Conservation (phyloP, 92 coral and sea anemone species). For the Zoanthus gigantus region DNA sequence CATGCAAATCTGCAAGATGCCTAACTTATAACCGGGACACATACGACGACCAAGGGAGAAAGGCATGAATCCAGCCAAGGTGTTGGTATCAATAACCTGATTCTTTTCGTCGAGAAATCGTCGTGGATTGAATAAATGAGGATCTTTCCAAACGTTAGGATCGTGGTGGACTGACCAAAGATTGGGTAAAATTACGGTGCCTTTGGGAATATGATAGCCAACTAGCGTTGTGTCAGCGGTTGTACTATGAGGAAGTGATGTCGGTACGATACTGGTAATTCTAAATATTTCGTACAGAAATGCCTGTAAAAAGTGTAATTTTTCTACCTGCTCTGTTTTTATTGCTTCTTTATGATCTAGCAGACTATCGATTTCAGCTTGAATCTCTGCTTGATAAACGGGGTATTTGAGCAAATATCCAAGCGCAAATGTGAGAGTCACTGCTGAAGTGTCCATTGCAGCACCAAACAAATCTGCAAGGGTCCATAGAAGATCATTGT, state of each 20-base stretch:
- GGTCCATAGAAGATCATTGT: slow-evolving; percentile 31
- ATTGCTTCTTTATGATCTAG: slow-evolving; percentile 13
- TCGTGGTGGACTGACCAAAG: slow-evolving; percentile 80
- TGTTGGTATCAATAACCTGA: slow-evolving; percentile 6
- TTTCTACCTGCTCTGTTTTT: slow-evolving; percentile 4
- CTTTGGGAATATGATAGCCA: slow-evolving; percentile 34
- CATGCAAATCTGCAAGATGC: slow-evolving; percentile 29
- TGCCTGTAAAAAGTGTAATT: slow-evolving; percentile 18
- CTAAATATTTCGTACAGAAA: slow-evolving; percentile 24
- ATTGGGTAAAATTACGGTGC: slow-evolving; percentile 72
- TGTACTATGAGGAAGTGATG: slow-evolving; percentile 40
- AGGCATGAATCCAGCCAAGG: slow-evolving; percentile 21
- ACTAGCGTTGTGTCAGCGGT: slow-evolving; percentile 38
- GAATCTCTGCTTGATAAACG: slow-evolving; percentile 6
- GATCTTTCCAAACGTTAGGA: slow-evolving; percentile 70
- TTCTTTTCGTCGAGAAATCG: slow-evolving; percentile 76
- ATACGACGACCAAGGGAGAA: slow-evolving; percentile 43
- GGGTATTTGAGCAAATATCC: slow-evolving; percentile 36
- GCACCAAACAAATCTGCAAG: slow-evolving; percentile 24
- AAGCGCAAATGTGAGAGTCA: slow-evolving; percentile 22
- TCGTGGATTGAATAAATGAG: slow-evolving; percentile 72
- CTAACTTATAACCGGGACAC: slow-evolving; percentile 33
- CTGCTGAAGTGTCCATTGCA: slow-evolving; percentile 30
- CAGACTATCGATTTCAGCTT: slow-evolving; percentile 28
- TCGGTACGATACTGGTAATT: slow-evolving; percentile 29